Evolutionary conservation across 30 jellyfish, hydroid and myxozoan species (phyloP), one percentile per base, ranked within the genome.

Genomic region (Turritopsis dohrnii): DNA sequence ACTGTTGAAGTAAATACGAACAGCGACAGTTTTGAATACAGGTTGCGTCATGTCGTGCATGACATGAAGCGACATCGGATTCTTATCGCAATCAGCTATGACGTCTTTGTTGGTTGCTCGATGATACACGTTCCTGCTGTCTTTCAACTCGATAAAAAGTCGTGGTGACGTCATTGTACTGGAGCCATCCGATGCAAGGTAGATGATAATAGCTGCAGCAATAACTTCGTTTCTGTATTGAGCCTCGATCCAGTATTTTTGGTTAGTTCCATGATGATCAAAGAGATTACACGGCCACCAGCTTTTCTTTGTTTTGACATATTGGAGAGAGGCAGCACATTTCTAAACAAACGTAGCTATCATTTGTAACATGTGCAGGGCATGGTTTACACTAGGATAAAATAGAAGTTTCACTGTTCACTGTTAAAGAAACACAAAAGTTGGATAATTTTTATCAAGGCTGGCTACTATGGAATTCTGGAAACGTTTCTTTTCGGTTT

Each of bases 141-240:
- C 96, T 52, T 83, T 88, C 21, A 92, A 87, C 53, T 76, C 85
- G 1, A 92, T 65, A 28, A 22, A 22, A 69, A 83, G 25, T n/a
- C 86, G 8, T 79, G 86, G 27, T 21, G 77, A 19, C 23, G 29
- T 21, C 31, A 20, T 21, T 17, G 76, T 53, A 22, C 25, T 73
- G 82, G 54, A 71, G 18, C 99, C 99, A 76, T 94, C 99, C 54
- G 99, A 94, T 17, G 96, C 95, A 13, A 94, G 20, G 85, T 94
- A 89, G 52, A 94, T 28, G 27, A 88, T 83, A 0, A 94, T 87
- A 1, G 99, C 95, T 1, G 92, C 80, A 21, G 99, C 97, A 21
- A 89, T 92, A 1, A 85, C 99, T 18, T 89, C 83, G 60, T 86
- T 87, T 22, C 86, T 85, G 71, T 83, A 94, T 8, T 84, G 60